A percentile compares a stretch with the other conserved stretches of the same genome.
Evolutionary conservation across 2,888 invertebrate genomes (phyloP).

Genomic region (Anoncus sp.): DNA sequence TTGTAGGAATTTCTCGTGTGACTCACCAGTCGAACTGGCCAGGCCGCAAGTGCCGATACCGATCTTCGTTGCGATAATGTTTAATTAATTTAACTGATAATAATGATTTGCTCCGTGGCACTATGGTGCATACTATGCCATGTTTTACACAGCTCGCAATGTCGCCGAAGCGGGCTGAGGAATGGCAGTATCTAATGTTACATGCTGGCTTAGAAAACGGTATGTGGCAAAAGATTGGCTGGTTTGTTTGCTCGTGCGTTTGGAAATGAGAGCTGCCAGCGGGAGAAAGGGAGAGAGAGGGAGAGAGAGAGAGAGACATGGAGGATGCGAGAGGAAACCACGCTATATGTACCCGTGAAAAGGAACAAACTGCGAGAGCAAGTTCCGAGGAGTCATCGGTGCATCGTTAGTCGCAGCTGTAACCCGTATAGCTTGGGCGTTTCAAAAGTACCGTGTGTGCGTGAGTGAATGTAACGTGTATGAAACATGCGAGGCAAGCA

Average conservation of each 20-base stretch:
- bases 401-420: constrained; percentile 72
- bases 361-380: constrained; percentile 44
- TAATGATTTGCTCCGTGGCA: constrained; percentile 55
- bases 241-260: constrained; percentile 27
- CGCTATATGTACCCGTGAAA: constrained; percentile 1
- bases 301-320: constrained; percentile 26
- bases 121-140: constrained; percentile 12
- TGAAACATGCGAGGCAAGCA: constrained; percentile 48
- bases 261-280: constrained; percentile 45
- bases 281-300: no score
- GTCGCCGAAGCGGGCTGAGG: constrained; percentile 31
- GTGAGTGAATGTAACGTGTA: constrained; percentile 55
- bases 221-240: constrained; percentile 15
- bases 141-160: constrained; percentile 44
- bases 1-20: constrained; percentile 55
- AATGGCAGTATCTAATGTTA: constrained; percentile 33
- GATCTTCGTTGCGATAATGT: constrained; percentile 57
- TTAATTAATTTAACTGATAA: constrained; percentile 63
- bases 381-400: constrained; percentile 71
- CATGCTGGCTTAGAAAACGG: constrained; percentile 20
- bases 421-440: constrained; percentile 55
- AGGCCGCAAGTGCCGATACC: constrained; percentile 57
- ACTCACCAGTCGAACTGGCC: constrained; percentile 48
- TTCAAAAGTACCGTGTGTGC: constrained; percentile 65
- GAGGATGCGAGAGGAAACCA: constrained; percentile 37